phyloP scores from a whole-genome alignment of 1,140 invertebrate genomes.

The Drosophila erecta region DNA sequence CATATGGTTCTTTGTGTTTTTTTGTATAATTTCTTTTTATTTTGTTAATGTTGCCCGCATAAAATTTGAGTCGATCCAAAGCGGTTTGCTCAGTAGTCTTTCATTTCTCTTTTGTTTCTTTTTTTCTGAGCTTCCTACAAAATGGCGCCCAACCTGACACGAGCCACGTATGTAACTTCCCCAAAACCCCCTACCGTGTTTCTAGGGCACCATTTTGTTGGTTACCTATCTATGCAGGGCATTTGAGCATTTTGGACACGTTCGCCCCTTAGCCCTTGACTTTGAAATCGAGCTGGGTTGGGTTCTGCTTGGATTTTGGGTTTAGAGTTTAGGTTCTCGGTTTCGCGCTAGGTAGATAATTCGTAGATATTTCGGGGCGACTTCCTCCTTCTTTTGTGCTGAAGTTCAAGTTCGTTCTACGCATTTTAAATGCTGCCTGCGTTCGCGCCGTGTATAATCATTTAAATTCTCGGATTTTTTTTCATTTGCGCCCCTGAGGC shows the following conservation, averaged over 20 bases:
- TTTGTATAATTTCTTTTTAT: constrained; percentile 24
- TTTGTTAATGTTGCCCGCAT: constrained; percentile 76
- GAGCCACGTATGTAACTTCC: constrained; percentile 62
- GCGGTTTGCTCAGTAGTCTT: constrained; percentile 57
- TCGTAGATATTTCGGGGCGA: constrained; percentile 18
- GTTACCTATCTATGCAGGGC: constrained; percentile 26
- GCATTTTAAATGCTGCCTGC: constrained; percentile 66
- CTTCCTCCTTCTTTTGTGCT: constrained; percentile 59
- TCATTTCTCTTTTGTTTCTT: constrained; percentile 62
- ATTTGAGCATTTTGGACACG: constrained; percentile 54
- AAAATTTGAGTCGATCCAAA: constrained; percentile 72
- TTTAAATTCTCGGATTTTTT: constrained; percentile 39
- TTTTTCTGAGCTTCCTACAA: constrained; percentile 37
- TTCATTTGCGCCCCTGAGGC: constrained; percentile 43
- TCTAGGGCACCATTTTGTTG: constrained; percentile 34
- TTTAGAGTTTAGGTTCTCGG: constrained; percentile 4
- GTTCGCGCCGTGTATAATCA: constrained; percentile 52
- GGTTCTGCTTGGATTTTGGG: background rate
- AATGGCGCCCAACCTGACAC: constrained; percentile 63
- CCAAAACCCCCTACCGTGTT: constrained; percentile 6
- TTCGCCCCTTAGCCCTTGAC: constrained; percentile 73
- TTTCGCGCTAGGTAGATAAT: constrained; percentile 25
- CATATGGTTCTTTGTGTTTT: constrained; percentile 35
- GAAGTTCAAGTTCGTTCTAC: constrained; percentile 78
- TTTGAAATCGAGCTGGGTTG: constrained; percentile 51